These are phyloP conservation scores for Vultur gryphus DNA, from an alignment of 2,797 vertebrate genomes.

Conservation along the genomic window DNA sequence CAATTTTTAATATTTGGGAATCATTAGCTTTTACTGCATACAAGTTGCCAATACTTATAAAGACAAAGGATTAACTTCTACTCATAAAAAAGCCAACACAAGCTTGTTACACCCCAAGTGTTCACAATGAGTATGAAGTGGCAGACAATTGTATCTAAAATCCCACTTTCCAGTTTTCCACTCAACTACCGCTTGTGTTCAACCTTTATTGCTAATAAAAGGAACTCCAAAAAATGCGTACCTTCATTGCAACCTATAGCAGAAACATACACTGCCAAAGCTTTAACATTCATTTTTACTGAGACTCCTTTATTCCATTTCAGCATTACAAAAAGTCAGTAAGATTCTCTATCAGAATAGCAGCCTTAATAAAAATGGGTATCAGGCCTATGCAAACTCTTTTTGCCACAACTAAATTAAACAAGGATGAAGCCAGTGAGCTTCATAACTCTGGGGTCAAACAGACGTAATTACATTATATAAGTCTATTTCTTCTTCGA, in stretches of 20 bases:
- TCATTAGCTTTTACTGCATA: background rate
- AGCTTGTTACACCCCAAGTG: background rate
- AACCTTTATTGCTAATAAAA: background rate
- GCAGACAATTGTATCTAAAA: background rate
- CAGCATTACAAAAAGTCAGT: background rate
- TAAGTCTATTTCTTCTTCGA: background rate
- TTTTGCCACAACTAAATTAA: background rate
- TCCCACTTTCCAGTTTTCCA: background rate
- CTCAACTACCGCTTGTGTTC: background rate
- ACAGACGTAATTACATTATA: background rate
- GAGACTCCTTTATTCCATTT: background rate
- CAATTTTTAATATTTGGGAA: background rate
- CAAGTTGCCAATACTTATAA: background rate
- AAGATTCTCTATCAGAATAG: background rate
- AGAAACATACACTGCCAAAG: background rate
- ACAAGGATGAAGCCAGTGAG: background rate
- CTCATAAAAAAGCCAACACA: background rate
- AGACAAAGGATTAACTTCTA: background rate
- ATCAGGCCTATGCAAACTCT: background rate
- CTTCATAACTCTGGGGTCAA: background rate
- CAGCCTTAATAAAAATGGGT: background rate
- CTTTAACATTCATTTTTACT: background rate
- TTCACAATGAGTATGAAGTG: background rate
- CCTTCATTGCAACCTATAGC: background rate
- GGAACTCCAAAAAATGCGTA: background rate